Conservation (phyloP, 2,888 invertebrate species). For the Ichneumoninae sp. region DNA sequence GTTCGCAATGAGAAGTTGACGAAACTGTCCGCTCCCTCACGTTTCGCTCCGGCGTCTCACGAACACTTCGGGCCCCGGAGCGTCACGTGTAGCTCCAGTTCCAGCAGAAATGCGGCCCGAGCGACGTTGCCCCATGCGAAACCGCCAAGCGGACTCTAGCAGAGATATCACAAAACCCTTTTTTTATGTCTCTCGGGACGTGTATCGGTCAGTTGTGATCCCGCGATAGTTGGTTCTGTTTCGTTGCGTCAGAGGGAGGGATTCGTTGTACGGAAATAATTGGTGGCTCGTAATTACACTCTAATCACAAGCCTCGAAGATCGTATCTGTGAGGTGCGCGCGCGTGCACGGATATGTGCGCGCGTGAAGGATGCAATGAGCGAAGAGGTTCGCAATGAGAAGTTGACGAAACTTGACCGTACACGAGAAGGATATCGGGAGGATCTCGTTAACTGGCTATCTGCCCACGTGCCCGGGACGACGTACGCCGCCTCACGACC, state of each 20-base stretch:
- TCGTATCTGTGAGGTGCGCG: background rate
- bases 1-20: constrained; percentile 52
- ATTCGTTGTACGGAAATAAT: constrained; percentile 45
- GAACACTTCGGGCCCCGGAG: constrained; percentile 49
- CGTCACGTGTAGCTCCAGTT: constrained; percentile 55
- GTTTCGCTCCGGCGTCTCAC: constrained; percentile 43
- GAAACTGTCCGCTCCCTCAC: constrained; percentile 53
- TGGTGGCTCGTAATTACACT: constrained; percentile 60
- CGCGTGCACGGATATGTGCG: constrained; percentile 4
- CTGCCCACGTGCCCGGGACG: constrained; percentile 72
- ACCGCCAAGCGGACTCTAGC: constrained; percentile 32
- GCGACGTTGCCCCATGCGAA: constrained; percentile 16
- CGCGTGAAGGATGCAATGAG: constrained; percentile 26
- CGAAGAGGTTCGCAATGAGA: constrained; percentile 16
- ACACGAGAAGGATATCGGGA: constrained; percentile 67
- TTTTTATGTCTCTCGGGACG: background rate
- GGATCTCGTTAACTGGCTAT: constrained; percentile 76
- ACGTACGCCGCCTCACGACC: constrained; percentile 64
- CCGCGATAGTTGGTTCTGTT: background rate
- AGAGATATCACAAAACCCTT: constrained; percentile 30
- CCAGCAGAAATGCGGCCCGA: constrained; percentile 9
- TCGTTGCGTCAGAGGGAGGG: background rate
- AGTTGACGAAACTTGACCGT: constrained; percentile 65
- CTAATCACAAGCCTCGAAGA: constrained; percentile 55
- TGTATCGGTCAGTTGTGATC: background rate